These are phyloP conservation scores for Bryconaethiops microstoma DNA, from an alignment of 2,797 vertebrate genomes.

Conservation along the genomic window DNA sequence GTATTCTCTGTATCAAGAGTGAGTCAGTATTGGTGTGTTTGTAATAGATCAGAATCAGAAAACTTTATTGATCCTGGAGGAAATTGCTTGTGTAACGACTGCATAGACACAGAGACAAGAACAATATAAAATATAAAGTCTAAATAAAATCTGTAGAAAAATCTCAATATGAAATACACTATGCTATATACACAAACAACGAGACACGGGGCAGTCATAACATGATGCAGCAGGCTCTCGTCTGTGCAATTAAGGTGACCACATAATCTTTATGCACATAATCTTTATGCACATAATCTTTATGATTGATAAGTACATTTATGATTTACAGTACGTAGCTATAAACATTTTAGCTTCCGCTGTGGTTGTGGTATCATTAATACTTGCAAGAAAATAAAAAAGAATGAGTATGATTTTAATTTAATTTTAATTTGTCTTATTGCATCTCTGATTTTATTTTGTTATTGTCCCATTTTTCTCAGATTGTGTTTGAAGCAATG, in stretches of 20 bases:
- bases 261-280: no score
- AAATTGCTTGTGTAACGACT: no score
- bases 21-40: neutral
- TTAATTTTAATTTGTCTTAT: neutral
- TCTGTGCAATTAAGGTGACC: no score
- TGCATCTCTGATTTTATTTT: neutral
- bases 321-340: no score
- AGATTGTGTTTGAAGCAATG: slow-evolving; percentile 80
- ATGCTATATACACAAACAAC: no score
- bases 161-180: no score
- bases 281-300: neutral
- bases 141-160: no score
- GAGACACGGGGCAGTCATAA: no score
- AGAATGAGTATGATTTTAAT: neutral
- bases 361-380: neutral
- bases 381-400: neutral
- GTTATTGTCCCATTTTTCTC: neutral
- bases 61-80: no score
- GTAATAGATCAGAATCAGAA: neutral
- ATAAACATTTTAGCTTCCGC: neutral
- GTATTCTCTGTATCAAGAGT: neutral
- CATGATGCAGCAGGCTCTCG: no score
- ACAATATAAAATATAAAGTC: no score
- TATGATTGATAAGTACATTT: neutral
- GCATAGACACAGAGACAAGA: no score